Percentiles rank a stretch among this genome's conserved stretches.
phyloP scores from a whole-genome alignment of 2,888 invertebrate species.

The Fissipunctia ypsillon region DNA sequence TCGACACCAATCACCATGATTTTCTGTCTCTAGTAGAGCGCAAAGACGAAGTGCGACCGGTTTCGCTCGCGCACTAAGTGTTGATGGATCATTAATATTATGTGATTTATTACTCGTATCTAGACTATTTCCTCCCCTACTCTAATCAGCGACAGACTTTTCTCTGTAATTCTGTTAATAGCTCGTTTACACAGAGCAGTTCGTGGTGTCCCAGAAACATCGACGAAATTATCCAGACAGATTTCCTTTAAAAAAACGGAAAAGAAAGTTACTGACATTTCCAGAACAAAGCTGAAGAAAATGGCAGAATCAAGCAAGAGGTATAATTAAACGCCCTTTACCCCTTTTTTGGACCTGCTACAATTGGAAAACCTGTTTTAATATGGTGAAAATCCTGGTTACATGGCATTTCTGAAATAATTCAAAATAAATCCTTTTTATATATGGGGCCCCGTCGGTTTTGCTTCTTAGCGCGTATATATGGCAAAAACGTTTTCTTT shows the following conservation, averaged over 20 bases:
- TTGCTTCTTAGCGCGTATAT: neutral
- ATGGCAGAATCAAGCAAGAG: neutral
- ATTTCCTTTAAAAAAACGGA: no score
- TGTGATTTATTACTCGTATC: slow-evolving; percentile 29
- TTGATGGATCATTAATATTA: slow-evolving; percentile 40
- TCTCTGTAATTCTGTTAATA: no score
- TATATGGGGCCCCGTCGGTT: neutral
- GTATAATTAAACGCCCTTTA: no score
- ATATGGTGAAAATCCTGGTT: neutral
- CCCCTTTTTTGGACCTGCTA: neutral
- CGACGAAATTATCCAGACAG: no score
- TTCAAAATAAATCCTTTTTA: neutral
- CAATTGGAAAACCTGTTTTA: neutral
- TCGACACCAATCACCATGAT: neutral
- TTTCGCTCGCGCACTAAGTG: slow-evolving; percentile 7
- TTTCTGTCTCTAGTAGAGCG: slow-evolving; percentile 37
- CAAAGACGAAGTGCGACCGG: slow-evolving; percentile 3
- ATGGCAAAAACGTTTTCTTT: neutral
- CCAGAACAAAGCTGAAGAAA: neutral
- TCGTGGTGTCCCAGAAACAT: no score
- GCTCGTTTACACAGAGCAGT: no score
- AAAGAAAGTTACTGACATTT: neutral
- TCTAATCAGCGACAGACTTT: no score
- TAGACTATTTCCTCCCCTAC: no score
- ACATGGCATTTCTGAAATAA: neutral